Evolutionary conservation across 2,797 vertebrate genomes (phyloP).

Genomic region (Chromis chromis): DNA sequence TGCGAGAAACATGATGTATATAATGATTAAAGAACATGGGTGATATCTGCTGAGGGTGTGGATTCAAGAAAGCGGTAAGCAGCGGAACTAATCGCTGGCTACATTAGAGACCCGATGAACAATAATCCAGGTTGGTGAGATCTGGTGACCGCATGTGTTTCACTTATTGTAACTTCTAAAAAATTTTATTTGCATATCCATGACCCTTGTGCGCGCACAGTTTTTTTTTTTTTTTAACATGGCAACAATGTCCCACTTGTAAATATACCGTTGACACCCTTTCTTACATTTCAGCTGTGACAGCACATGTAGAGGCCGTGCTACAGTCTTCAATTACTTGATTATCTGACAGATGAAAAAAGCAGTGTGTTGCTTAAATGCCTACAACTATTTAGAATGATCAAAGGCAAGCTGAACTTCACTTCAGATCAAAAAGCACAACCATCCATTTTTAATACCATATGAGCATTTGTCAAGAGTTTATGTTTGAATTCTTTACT

Average conservation of each 20-base stretch:
- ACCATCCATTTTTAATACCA: not conserved
- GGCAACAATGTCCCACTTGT: not conserved
- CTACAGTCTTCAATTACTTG: too few species aligned
- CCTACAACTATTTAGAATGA: not conserved
- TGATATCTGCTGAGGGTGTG: too few species aligned
- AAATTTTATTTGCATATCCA: not conserved
- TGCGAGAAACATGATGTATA: constrained; percentile 21
- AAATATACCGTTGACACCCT: not conserved
- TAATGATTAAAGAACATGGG: constrained; percentile 15
- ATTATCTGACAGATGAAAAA: not conserved
- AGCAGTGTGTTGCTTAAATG: not conserved
- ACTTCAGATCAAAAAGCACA: not conserved
- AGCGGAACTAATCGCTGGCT: too few species aligned
- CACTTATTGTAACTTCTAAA: not conserved
- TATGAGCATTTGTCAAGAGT: not conserved
- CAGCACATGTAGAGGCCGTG: not conserved
- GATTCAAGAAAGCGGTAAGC: too few species aligned
- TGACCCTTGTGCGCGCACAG: too few species aligned
- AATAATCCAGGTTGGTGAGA: too few species aligned
- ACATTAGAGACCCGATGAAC: too few species aligned
- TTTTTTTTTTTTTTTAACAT: too few species aligned
- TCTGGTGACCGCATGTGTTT: too few species aligned
- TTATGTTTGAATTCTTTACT: not conserved
- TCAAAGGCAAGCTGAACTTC: not conserved
- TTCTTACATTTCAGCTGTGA: not conserved